Conservation (phyloP, 2,113 vertebrate genomes). For the Caracal caracal region DNA sequence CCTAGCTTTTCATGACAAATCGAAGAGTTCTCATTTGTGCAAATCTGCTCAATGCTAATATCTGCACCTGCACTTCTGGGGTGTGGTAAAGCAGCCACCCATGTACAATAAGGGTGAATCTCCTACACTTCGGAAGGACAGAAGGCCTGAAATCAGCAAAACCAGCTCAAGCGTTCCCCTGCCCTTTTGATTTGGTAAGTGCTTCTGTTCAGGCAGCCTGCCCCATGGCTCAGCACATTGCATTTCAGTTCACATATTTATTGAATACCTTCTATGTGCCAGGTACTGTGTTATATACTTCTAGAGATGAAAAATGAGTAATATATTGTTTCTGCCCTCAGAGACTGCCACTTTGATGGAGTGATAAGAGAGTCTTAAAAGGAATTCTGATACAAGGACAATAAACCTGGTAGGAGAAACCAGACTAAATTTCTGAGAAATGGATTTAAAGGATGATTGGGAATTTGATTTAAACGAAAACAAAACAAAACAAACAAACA, state of each 20-base stretch:
- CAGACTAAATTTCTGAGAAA: neutral
- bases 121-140: constrained; percentile 20
- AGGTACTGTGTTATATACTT: constrained; percentile 1
- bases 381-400: neutral
- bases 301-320: constrained; percentile 23
- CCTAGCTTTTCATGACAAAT: constrained; percentile 75
- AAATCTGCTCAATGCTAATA: constrained; percentile 77
- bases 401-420: neutral
- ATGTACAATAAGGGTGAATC: constrained; percentile 25
- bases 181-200: constrained; percentile 42
- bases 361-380: neutral
- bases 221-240: constrained; percentile 43
- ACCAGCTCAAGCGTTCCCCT: constrained; percentile 52
- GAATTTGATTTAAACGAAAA: neutral
- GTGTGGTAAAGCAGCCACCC: constrained; percentile 36
- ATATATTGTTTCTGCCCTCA: constrained; percentile 1
- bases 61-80: constrained; percentile 74
- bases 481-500: neutral
- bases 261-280: neutral
- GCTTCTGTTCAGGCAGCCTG: constrained; percentile 58
- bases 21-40: constrained; percentile 69
- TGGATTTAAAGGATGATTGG: neutral
- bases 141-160: constrained; percentile 58
- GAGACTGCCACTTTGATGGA: neutral
- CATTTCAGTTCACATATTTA: constrained; percentile 58